Conservation (phyloP, 2,888 invertebrate genomes). For the Ametastegia equiseti region DNA sequence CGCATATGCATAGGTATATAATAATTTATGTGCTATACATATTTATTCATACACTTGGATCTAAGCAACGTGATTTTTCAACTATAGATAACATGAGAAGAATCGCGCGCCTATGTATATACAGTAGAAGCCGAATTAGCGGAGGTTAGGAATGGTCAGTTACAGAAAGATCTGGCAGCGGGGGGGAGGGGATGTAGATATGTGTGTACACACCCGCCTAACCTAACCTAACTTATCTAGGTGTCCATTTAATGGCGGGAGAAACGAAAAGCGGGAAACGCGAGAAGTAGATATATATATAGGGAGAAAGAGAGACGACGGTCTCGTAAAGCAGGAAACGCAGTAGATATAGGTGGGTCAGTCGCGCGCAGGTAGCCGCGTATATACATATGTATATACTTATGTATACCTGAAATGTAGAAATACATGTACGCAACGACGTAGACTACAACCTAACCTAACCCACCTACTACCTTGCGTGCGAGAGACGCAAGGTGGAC, state of each 20-base stretch:
- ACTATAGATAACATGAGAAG: no score
- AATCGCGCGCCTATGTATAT: no score
- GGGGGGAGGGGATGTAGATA: not conserved
- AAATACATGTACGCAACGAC: not conserved
- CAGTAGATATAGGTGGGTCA: not conserved
- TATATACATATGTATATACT: no score
- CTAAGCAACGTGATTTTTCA: no score
- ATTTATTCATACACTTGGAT: no score
- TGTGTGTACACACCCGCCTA: not conserved
- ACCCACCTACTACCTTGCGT: not conserved
- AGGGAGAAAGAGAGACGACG: not conserved
- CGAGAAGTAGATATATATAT: not conserved
- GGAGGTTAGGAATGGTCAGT: slow-evolving; percentile 64
- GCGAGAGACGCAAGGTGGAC: slow-evolving; percentile 46
- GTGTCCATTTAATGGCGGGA: slow-evolving; percentile 37
- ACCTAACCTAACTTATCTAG: no score
- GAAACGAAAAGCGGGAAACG: slow-evolving; percentile 52
- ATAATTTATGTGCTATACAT: no score
- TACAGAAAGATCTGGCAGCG: slow-evolving; percentile 41
- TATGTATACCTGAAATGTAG: no score
- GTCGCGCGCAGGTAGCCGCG: not conserved
- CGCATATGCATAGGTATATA: no score
- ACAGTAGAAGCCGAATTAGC: not conserved
- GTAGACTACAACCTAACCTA: not conserved
- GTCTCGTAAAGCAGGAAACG: not conserved